These are phyloP conservation scores for Papilio helenus DNA, from an alignment of 1,140 invertebrate species.

Conservation along the genomic window DNA sequence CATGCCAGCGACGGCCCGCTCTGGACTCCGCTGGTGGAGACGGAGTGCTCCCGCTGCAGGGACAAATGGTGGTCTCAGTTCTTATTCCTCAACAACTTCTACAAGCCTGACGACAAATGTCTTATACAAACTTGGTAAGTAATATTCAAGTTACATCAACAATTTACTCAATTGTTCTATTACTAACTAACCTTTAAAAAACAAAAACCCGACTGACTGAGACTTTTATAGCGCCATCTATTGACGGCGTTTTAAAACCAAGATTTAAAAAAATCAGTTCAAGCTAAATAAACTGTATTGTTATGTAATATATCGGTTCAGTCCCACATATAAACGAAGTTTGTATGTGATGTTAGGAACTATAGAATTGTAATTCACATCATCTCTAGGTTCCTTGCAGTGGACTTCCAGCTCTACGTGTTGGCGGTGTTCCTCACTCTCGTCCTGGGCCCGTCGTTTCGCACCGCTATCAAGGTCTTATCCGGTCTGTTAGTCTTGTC, in stretches of 20 bases:
- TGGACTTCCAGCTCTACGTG: conserved; percentile 76
- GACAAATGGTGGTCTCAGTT: conserved; percentile 87
- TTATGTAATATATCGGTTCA: too few species aligned
- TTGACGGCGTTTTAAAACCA: too few species aligned
- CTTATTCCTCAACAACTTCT: conserved; percentile 85
- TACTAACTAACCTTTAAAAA: too few species aligned
- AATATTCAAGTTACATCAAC: too few species aligned
- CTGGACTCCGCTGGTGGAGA: conserved; percentile 53
- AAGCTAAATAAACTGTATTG: too few species aligned
- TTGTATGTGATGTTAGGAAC: too few species aligned
- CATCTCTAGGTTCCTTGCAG: conserved; percentile 72
- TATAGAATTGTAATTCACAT: not conserved
- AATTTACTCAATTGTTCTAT: too few species aligned
- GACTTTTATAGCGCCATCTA: too few species aligned
- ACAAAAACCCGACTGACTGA: too few species aligned
- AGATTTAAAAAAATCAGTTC: too few species aligned
- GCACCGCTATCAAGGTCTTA: conserved; percentile 45
- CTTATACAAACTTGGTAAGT: conserved; percentile 77
- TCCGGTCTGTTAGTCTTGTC: conserved; percentile 41
- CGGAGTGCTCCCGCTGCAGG: conserved; percentile 79
- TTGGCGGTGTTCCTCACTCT: conserved; percentile 45
- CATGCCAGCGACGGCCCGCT: conserved; percentile 54
- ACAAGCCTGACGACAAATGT: conserved; percentile 67
- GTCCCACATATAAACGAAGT: too few species aligned
- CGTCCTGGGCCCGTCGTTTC: conserved; percentile 37